Evolutionary conservation across 2,113 vertebrate genomes (phyloP).

Genomic region (Engraulis encrasicolus): DNA sequence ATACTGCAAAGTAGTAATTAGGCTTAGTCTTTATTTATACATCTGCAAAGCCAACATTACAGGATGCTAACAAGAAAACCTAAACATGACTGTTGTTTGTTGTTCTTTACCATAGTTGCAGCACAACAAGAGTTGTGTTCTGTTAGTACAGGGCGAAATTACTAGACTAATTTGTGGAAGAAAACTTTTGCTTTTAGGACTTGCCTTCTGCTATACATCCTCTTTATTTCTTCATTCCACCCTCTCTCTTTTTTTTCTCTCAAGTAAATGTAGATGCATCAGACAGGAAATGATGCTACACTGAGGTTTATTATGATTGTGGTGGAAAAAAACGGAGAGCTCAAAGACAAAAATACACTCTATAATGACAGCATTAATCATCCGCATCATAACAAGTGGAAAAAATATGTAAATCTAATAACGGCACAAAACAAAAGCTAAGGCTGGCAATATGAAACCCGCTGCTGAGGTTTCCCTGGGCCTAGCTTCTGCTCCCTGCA

Average conservation of each 20-base stretch:
- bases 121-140: neutral
- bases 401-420: slow-evolving; percentile 10
- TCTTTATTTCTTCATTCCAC: neutral
- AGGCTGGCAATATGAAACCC: slow-evolving; percentile 7
- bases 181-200: neutral
- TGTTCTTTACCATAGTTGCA: neutral
- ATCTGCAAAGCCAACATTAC: neutral
- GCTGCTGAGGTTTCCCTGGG: neutral
- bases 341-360: slow-evolving; percentile 10
- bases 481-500: slow-evolving; percentile 20
- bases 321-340: neutral
- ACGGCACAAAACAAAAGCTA: neutral
- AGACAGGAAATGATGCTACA: neutral
- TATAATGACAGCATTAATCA: slow-evolving; percentile 14
- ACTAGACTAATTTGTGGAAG: no score
- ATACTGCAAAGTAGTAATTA: no score
- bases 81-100: neutral
- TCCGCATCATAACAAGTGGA: neutral
- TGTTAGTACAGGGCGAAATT: neutral
- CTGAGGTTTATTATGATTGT: neutral
- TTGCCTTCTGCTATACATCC: neutral
- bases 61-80: neutral
- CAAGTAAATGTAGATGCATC: neutral
- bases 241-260: neutral
- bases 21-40: no score